phyloP scores from a whole-genome alignment of 1,140 invertebrate species.

The Eueides isabella region DNA sequence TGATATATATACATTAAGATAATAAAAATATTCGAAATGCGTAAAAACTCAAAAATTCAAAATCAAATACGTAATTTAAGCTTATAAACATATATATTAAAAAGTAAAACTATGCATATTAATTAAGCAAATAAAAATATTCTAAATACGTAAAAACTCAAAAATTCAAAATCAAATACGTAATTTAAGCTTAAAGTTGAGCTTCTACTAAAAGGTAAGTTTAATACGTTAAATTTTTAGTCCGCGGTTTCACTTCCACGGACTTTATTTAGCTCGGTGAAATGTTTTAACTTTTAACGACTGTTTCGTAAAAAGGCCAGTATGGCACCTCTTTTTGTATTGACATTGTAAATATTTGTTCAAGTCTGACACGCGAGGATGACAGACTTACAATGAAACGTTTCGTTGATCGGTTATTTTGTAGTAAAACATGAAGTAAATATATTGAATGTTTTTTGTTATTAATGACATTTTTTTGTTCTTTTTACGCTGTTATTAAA shows the following conservation, averaged over 20 bases:
- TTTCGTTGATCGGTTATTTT: background rate
- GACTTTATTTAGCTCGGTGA: background rate
- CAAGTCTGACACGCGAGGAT: background rate
- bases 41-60: background rate
- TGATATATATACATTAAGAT: background rate
- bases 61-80: background rate
- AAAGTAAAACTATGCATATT: no score
- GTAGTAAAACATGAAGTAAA: no score
- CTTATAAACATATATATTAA: no score
- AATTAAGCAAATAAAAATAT: background rate
- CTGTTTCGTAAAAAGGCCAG: background rate
- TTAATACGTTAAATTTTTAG: background rate
- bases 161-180: background rate
- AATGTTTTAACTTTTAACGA: slow-evolving; percentile 14
- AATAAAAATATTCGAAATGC: background rate
- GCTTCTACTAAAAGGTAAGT: background rate
- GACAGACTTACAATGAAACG: background rate
- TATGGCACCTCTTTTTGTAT: background rate
- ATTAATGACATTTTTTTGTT: no score
- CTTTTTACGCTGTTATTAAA: no score
- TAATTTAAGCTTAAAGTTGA: background rate
- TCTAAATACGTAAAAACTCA: background rate
- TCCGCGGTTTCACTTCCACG: background rate
- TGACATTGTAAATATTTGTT: slow-evolving; percentile 2
- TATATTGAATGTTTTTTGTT: no score